Percentiles rank a stretch among this genome's conserved stretches.
These are phyloP conservation scores for Onychorhynchus coronatus DNA, from an alignment of 2,113 vertebrate genomes.

Conservation along the genomic window DNA sequence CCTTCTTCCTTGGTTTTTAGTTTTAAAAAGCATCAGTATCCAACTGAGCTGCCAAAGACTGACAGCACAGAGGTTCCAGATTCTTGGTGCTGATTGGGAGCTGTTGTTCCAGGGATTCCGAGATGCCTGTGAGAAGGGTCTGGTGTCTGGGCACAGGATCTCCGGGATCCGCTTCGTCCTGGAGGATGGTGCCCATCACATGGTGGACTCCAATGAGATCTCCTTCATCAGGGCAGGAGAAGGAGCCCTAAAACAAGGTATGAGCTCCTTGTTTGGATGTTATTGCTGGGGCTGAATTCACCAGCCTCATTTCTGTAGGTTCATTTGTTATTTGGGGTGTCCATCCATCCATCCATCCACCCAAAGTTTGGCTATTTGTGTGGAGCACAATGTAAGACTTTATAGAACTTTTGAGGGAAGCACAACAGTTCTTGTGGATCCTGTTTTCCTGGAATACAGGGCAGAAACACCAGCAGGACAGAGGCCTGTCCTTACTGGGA, in stretches of 20 bases:
- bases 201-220: conserved; percentile 95
- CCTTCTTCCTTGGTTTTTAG: rapidly evolving
- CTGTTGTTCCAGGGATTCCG: conserved; percentile 82
- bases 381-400: not conserved
- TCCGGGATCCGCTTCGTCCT: conserved; percentile 88
- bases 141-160: conserved; percentile 85
- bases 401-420: not conserved
- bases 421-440: not conserved
- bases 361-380: not conserved
- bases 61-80: not conserved
- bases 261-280: not conserved
- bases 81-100: not conserved
- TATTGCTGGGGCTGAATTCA: not conserved
- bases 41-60: not conserved
- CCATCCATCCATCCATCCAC: rapidly evolving
- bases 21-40: not conserved
- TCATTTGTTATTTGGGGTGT: not conserved
- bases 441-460: not conserved
- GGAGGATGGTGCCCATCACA: conserved; percentile 90
- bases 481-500: not conserved
- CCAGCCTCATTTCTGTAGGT: not conserved
- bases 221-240: conserved; percentile 93
- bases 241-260: conserved; percentile 93
- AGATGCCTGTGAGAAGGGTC: conserved; percentile 89
- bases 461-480: not conserved